These are phyloP conservation scores for Platycheirus rosarum DNA, from an alignment of 2,888 invertebrate species.

Conservation along the genomic window DNA sequence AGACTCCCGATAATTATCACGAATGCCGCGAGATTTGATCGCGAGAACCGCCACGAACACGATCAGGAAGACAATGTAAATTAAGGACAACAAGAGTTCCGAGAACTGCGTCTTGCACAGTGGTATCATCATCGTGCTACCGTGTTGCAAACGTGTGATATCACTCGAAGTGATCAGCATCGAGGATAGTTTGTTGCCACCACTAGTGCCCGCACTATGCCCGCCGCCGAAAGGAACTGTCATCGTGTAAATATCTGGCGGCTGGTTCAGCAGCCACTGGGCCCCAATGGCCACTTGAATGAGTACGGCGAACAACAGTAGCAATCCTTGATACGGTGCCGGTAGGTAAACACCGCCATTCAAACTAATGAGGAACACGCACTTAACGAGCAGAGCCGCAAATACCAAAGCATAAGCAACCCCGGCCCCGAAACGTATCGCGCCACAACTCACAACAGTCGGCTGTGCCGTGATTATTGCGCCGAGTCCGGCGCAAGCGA, in stretches of 20 bases:
- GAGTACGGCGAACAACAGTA: constrained; percentile 94
- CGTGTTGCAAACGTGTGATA: constrained; percentile 77
- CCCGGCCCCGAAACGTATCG: constrained; percentile 91
- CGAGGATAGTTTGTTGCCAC: constrained; percentile 64
- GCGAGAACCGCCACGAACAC: constrained; percentile 93
- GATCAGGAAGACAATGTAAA: constrained; percentile 93
- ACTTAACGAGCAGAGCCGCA: constrained; percentile 95
- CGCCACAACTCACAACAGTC: constrained; percentile 90
- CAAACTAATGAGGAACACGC: constrained; percentile 95
- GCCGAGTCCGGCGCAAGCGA: constrained; percentile 91
- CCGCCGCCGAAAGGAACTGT: constrained; percentile 80
- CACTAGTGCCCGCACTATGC: constrained; percentile 72
- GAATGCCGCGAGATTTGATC: constrained; percentile 92
- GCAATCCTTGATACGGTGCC: constrained; percentile 94
- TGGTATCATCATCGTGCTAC: constrained; percentile 81
- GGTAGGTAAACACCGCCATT: constrained; percentile 96
- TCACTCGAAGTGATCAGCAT: constrained; percentile 75
- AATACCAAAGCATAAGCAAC: constrained; percentile 93
- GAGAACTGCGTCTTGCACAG: constrained; percentile 87
- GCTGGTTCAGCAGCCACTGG: constrained; percentile 92
- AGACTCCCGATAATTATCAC: constrained; percentile 96
- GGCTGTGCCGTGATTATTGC: constrained; percentile 91
- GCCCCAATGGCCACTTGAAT: constrained; percentile 93
- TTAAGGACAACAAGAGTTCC: constrained; percentile 89
- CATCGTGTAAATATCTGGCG: constrained; percentile 85